A percentile compares a stretch with the other conserved stretches of the same genome.
Evolutionary conservation across 1,140 invertebrate genomes (phyloP).

Genomic region (Ephestia elutella): DNA sequence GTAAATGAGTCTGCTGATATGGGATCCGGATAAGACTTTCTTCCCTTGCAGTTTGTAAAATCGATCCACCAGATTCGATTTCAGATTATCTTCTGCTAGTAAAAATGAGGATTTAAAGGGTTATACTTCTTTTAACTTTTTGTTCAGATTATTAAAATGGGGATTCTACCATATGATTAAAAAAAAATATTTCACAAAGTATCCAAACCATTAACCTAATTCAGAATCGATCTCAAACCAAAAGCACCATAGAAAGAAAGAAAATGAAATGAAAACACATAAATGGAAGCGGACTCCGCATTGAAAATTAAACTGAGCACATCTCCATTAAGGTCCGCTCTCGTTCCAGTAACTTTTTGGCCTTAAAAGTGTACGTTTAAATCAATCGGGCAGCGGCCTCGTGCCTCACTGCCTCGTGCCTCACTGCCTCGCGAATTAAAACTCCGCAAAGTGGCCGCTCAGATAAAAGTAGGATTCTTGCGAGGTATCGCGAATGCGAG

Average conservation of each 20-base stretch:
- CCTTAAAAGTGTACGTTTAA: background rate
- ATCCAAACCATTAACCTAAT: background rate
- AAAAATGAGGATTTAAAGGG: too few relatives aligned
- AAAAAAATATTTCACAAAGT: background rate
- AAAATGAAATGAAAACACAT: background rate
- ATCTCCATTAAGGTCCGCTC: background rate
- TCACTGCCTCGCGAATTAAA: background rate
- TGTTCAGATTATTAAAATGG: too few relatives aligned
- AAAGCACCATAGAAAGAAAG: background rate
- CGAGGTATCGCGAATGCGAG: background rate
- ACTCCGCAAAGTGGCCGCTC: background rate
- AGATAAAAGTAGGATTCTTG: background rate
- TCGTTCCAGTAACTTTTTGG: background rate
- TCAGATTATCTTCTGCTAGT: too few relatives aligned
- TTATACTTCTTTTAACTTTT: too few relatives aligned
- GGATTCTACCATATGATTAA: too few relatives aligned
- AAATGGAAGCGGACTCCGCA: background rate
- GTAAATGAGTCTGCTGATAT: too few relatives aligned
- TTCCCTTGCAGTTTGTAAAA: too few relatives aligned
- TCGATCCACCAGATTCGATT: too few relatives aligned
- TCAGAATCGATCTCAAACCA: background rate
- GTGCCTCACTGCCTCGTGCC: too few relatives aligned
- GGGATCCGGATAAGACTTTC: too few relatives aligned
- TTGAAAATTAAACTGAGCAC: background rate
- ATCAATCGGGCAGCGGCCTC: background rate